Evolutionary conservation across 2,888 invertebrate genomes (phyloP), one percentile per base, ranked within the genome.

Genomic region (Dryomyza anilis): DNA sequence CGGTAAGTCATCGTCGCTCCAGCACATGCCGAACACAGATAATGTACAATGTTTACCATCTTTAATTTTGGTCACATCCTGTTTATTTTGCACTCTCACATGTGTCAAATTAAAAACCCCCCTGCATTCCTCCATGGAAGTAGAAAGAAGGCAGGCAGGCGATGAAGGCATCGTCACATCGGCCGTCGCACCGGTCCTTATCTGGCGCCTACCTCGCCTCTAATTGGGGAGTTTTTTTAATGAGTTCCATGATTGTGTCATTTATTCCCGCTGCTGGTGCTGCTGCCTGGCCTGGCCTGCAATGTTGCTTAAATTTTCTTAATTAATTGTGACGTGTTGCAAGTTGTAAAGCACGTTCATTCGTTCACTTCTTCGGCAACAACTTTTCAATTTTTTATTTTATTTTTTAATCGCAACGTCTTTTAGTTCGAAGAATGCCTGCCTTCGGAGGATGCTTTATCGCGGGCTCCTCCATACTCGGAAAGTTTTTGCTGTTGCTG

Each of bases 321-420:
- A 61, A 61, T 61, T 61, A 61, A 61, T 61, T 61, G 61, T 53
- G 53, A 61, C 61, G 61, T 43, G 61, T 53, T 61, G 52, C 52
- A 52, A 43, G 58, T 45, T 58, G 45, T 56, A 56, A 50, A 56
- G 36, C 58, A 23, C 36, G 21, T 33, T 23, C 45, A 8, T 55
- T 33, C 16, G 19, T 36, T 55, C 36, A 10, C 50, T 50, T 14
- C 2, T 8, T 6, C 50, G n/a, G n/a, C n/a, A n/a, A n/a, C n/a
- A n/a, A n/a, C n/a, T n/a, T n/a, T n/a, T n/a, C n/a, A n/a, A n/a
- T n/a, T n/a, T n/a, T n/a, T n/a, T n/a, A n/a, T n/a, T n/a, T n/a
- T n/a, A n/a, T n/a, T n/a, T n/a, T n/a, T n/a, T n/a, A n/a, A n/a
- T n/a, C n/a, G n/a, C n/a, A n/a, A n/a, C n/a, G n/a, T n/a, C n/a